Conservation (phyloP, 2,113 vertebrate species). For the Pangasianodon gigas region DNA sequence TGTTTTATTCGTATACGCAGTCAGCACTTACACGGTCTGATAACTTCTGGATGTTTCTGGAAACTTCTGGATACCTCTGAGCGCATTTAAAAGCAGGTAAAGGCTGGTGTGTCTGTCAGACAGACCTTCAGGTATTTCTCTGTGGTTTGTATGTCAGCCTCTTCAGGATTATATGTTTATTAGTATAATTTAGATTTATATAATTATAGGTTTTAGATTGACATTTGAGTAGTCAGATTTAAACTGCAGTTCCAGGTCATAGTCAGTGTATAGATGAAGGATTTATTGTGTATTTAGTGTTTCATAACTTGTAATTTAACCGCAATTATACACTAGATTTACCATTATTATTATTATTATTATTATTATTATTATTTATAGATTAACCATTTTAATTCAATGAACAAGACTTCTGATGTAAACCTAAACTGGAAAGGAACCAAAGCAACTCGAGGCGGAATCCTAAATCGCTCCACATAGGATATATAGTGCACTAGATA, state of each 20-base stretch:
- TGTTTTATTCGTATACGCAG: background rate
- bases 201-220: background rate
- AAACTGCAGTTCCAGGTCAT: background rate
- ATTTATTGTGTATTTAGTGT: background rate
- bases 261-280: background rate
- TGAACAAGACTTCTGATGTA: background rate
- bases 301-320: background rate
- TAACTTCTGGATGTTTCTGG: background rate
- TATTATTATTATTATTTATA: background rate
- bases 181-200: background rate
- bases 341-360: no score
- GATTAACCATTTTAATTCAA: background rate
- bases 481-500: background rate
- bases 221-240: background rate
- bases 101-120: background rate
- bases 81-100: background rate
- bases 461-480: background rate
- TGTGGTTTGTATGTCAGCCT: background rate
- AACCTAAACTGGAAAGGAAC: background rate
- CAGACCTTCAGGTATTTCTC: background rate
- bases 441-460: background rate
- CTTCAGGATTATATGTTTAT: background rate
- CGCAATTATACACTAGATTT: background rate
- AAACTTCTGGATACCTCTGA: background rate
- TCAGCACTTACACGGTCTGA: background rate